Evolutionary conservation across 1,140 invertebrate species (phyloP).

Genomic region (Acyrthosiphon pisum): DNA sequence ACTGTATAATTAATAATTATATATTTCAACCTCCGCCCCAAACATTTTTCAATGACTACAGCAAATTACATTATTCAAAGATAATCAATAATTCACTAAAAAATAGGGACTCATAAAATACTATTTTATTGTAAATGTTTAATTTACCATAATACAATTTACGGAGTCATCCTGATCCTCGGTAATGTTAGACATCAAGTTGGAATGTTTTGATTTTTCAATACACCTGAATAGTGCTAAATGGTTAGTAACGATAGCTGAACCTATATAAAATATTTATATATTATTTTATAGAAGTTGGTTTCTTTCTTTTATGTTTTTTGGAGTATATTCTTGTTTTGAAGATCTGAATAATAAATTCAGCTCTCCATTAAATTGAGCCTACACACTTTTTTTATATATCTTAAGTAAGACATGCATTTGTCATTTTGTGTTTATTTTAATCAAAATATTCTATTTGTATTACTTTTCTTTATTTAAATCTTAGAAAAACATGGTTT

Average conservation of each 20-base stretch:
- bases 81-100: not conserved
- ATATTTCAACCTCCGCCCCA: not conserved
- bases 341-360: not conserved
- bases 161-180: not conserved
- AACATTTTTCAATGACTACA: not conserved
- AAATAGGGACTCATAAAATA: not conserved
- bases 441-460: not conserved
- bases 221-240: not conserved
- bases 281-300: not conserved
- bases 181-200: not conserved
- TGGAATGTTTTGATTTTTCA: not conserved
- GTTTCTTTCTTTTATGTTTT: not conserved
- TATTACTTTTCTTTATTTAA: not conserved
- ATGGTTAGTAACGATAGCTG: not conserved
- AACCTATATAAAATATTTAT: not conserved
- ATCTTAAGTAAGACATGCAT: not conserved
- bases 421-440: not conserved
- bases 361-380: not conserved
- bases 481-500: not conserved
- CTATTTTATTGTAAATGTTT: not conserved
- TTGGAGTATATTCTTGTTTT: not conserved
- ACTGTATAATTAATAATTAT: not conserved
- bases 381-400: not conserved
- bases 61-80: not conserved
- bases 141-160: not conserved